Conservation (phyloP, 2,888 invertebrate species). For the Drosophila recens region DNA sequence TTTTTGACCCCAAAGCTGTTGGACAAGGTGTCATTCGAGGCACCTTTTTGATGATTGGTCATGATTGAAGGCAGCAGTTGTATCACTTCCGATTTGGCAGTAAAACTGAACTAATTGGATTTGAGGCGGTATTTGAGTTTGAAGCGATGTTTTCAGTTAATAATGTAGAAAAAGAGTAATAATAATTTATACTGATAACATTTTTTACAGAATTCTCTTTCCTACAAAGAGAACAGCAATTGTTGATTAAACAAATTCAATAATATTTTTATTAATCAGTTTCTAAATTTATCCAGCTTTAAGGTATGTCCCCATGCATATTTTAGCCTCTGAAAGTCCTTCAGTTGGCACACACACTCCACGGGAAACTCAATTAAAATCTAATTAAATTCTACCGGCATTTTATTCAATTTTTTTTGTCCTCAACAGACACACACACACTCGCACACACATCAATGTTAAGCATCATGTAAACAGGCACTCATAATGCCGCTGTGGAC, state of each 20-base stretch:
- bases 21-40: conserved; percentile 68
- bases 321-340: conserved; percentile 5
- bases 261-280: neutral
- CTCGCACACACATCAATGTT: conserved; percentile 25
- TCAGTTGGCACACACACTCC: conserved; percentile 12
- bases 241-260: neutral
- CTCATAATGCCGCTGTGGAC: conserved; percentile 64
- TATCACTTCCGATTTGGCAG: conserved; percentile 22
- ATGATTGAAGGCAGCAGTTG: conserved; percentile 46
- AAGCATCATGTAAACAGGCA: conserved; percentile 78
- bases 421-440: conserved; percentile 13
- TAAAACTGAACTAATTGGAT: neutral
- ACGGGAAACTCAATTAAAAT: conserved; percentile 73
- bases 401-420: conserved; percentile 69
- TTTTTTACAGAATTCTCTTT: neutral
- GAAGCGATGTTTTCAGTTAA: neutral
- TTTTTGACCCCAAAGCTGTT: conserved; percentile 27
- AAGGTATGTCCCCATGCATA: neutral
- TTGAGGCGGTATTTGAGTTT: conserved; percentile 1
- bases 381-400: conserved; percentile 77
- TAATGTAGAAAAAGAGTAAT: neutral
- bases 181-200: neutral
- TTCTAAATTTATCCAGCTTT: neutral
- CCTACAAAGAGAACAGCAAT: neutral
- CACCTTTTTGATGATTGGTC: conserved; percentile 75